Percentiles rank a stretch among this genome's conserved stretches.
Conservation (phyloP, 2,113 vertebrate species). For the Lophius piscatorius region DNA sequence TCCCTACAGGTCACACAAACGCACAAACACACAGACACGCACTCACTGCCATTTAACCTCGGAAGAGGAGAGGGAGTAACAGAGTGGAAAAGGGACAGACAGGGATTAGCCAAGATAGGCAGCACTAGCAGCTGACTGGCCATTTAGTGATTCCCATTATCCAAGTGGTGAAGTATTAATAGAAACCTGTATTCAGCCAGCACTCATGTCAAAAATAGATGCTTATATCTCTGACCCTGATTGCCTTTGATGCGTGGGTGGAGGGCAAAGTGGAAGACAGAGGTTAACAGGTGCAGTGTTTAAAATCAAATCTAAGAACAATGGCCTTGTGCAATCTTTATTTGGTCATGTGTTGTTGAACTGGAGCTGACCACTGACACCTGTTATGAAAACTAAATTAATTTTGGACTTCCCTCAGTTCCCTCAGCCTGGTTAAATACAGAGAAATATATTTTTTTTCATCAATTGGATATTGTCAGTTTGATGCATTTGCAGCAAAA, state of each 20-base stretch:
- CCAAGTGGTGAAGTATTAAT: slow-evolving; percentile 54
- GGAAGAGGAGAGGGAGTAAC: slow-evolving; percentile 30
- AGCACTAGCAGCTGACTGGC: slow-evolving; percentile 58
- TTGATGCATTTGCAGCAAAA: too few species aligned
- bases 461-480: too few species aligned
- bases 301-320: slow-evolving; percentile 40
- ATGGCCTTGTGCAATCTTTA: slow-evolving; percentile 12
- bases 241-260: slow-evolving; percentile 10
- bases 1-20: slow-evolving; percentile 54
- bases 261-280: slow-evolving; percentile 17
- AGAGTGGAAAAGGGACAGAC: slow-evolving; percentile 27
- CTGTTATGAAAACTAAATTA: not conserved
- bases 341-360: not conserved
- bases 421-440: too few species aligned
- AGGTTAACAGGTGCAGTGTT: slow-evolving; percentile 55
- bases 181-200: slow-evolving; percentile 51
- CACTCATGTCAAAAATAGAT: slow-evolving; percentile 53
- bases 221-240: slow-evolving; percentile 40
- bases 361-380: slow-evolving; percentile 4
- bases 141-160: slow-evolving; percentile 63
- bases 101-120: slow-evolving; percentile 61
- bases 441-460: too few species aligned
- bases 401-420: too few species aligned
- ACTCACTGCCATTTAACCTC: slow-evolving; percentile 50
- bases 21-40: slow-evolving; percentile 16